These are phyloP conservation scores for Talpa occidentalis DNA, from an alignment of 2,113 vertebrate species.

Conservation along the genomic window DNA sequence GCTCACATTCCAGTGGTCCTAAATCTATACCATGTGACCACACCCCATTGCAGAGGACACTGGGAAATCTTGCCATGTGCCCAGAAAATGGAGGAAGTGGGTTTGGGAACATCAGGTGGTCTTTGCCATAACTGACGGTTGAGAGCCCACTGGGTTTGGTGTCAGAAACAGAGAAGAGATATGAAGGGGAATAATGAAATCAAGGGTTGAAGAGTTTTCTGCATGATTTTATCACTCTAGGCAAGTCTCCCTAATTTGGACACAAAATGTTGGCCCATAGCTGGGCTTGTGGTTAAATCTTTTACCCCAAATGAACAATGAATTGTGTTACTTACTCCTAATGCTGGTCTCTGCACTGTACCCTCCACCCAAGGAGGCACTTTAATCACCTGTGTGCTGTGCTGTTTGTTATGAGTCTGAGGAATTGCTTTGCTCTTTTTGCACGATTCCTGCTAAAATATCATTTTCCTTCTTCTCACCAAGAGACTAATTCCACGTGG, in stretches of 20 bases:
- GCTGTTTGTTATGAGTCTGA: neutral
- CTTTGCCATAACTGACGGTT: neutral
- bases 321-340: too few relatives aligned
- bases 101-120: neutral
- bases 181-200: neutral
- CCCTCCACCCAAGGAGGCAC: neutral
- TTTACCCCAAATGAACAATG: neutral
- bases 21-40: neutral
- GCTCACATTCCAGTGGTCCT: neutral
- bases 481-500: neutral
- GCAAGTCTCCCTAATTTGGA: too few relatives aligned
- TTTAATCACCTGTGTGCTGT: neutral
- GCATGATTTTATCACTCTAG: too few relatives aligned
- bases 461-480: neutral
- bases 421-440: neutral
- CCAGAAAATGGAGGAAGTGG: neutral
- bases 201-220: neutral
- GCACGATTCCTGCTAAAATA: neutral
- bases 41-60: neutral
- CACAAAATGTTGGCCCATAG: neutral
- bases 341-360: neutral
- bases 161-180: neutral
- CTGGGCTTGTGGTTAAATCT: neutral
- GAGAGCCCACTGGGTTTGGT: neutral
- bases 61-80: neutral